These are phyloP conservation scores for Tetraodon nigroviridis DNA, from an alignment of 2,113 vertebrate species.

Conservation along the genomic window DNA sequence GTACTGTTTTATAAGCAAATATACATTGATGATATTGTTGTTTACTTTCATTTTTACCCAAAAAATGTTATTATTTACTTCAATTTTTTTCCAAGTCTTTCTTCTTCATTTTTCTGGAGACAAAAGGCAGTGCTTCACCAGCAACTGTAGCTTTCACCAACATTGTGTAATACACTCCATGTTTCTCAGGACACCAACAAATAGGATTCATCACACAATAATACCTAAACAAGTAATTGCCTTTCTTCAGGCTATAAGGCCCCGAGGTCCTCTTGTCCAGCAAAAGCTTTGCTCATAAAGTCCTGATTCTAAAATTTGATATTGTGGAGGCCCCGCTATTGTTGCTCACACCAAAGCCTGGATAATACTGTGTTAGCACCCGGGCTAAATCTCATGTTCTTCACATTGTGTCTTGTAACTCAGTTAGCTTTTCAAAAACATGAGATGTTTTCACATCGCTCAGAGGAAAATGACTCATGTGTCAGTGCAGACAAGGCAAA, in stretches of 20 bases:
- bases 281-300: conserved; percentile 75
- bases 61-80: neutral
- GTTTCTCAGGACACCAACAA: conserved; percentile 68
- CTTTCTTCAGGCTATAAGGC: conserved; percentile 72
- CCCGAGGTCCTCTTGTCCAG: conserved; percentile 72
- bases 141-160: conserved; percentile 32
- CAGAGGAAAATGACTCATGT: conserved; percentile 47
- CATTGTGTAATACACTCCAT: conserved; percentile 56
- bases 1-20: conserved; percentile 4
- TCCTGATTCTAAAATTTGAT: conserved; percentile 74
- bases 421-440: conserved; percentile 69
- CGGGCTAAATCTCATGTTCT: conserved; percentile 69
- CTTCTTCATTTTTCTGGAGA: neutral
- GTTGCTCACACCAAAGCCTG: conserved; percentile 52
- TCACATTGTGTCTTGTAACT: conserved; percentile 69
- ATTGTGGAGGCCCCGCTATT: conserved; percentile 62
- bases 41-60: too few species aligned
- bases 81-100: neutral
- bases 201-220: conserved; percentile 75
- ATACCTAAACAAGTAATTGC: conserved; percentile 77
- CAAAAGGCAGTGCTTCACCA: conserved; percentile 20
- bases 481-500: conserved; percentile 35
- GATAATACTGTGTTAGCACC: conserved; percentile 51
- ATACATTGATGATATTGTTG: too few species aligned
- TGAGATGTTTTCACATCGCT: conserved; percentile 61